Base-by-base conservation (phyloP, 2,888 invertebrate genomes). In the Caradrina clavipalpis region DNA sequence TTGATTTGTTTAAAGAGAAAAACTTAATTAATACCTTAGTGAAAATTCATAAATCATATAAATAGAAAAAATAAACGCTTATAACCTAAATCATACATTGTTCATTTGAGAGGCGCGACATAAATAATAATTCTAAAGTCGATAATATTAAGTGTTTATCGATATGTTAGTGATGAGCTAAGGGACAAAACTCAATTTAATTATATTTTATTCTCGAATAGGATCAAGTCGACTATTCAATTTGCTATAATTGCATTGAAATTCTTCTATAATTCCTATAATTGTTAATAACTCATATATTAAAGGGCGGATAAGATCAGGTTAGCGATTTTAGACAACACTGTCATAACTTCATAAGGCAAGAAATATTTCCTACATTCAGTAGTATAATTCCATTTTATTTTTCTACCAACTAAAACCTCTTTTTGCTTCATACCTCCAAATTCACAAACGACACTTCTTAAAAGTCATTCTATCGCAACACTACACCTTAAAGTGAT, bases 61-160 rank as follows among this genome's bases (percentile, higher is more conserved):
- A 59, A 55, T 56, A 59, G n/a, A 53, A 63, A 76, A 76, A 65
- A 53, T 55, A 62, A 45, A 72, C 62, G 49, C 53, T 56, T 67
- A 68, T 8, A 21, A 60, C 0, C 17, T n/a, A n/a, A n/a, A n/a
- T n/a, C n/a, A 66, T 64, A 78, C 1, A 78, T 72, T 78, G 78
- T 78, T 78, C 68, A 78, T 68, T 65, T 57, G 19, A 53, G 13
- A 13, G 39, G 10, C 19, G 22, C 42, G 11, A 21, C n/a, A 57
- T 55, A 60, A 62, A 55, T 65, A 59, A 50, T 54, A 49, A 61
- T 35, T 55, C 15, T 50, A 21, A 54, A 49, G 26, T 73, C 50
- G 50, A 76, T 58, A 61, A 11, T 31, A 21, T 42, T 62, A 59
- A 35, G 26, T n/a, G 64, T 55, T 31, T 59, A 71, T 76, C 49